Evolutionary conservation across 2,797 vertebrate species (phyloP).

Genomic region (Crenichthys baileyi): DNA sequence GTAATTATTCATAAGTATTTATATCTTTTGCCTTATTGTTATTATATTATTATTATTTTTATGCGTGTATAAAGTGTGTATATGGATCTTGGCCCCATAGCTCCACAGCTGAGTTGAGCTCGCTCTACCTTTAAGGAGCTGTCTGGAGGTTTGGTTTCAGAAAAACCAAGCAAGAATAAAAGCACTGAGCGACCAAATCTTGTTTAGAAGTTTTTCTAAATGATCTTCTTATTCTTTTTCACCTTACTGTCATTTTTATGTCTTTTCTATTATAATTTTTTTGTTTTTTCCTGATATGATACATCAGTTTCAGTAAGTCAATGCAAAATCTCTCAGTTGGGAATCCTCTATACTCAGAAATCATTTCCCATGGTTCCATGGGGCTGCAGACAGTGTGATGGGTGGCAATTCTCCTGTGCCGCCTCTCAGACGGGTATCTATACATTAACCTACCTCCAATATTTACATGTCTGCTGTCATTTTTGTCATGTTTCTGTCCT

Average conservation of each 20-base stretch:
- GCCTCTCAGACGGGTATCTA: slow-evolving; percentile 78
- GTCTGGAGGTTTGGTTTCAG: slow-evolving; percentile 67
- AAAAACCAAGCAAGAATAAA: slow-evolving; percentile 73
- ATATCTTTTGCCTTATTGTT: slow-evolving; percentile 79
- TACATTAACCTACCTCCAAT: slow-evolving; percentile 80
- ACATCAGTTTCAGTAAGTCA: slow-evolving; percentile 57
- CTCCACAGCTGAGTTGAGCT: slow-evolving; percentile 77
- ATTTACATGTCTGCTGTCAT: slow-evolving; percentile 70
- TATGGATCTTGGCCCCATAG: slow-evolving; percentile 75
- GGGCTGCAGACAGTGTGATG: slow-evolving; percentile 64
- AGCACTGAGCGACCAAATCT: slow-evolving; percentile 84
- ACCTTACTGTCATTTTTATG: slow-evolving; percentile 50
- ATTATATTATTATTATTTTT: slow-evolving; percentile 73
- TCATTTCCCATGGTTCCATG: slow-evolving; percentile 64
- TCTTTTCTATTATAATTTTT: slow-evolving; percentile 25
- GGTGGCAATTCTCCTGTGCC: slow-evolving; percentile 41
- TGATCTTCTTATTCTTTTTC: slow-evolving; percentile 60
- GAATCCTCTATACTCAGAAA: slow-evolving; percentile 63
- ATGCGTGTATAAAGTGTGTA: slow-evolving; percentile 75
- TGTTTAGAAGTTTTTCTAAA: slow-evolving; percentile 75
- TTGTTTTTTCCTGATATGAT: slow-evolving; percentile 41
- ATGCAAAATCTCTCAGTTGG: slow-evolving; percentile 62
- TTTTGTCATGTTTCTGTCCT: slow-evolving; percentile 62
- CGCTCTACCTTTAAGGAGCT: slow-evolving; percentile 68
- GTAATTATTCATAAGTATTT: slow-evolving; percentile 82